Evolutionary conservation across 2,797 vertebrate species (phyloP).

Genomic region (Acropternis orthonyx): DNA sequence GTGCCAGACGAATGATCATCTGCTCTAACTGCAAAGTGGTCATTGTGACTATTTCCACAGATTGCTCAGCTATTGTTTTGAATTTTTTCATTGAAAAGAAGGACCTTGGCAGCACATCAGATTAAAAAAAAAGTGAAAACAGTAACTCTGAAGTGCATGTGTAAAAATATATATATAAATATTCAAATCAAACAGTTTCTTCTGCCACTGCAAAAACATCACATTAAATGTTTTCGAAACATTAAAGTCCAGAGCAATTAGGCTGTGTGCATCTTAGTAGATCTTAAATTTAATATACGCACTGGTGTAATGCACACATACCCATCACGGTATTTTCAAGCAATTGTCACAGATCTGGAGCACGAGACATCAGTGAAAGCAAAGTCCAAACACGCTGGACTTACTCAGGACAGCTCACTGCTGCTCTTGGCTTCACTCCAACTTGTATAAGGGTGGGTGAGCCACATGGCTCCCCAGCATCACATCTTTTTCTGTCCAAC

Average conservation of each 20-base stretch:
- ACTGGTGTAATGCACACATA: background rate
- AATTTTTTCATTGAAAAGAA: background rate
- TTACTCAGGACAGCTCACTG: background rate
- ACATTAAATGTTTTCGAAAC: background rate
- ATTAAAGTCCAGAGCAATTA: background rate
- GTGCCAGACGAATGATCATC: accelerated
- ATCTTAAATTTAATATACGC: background rate
- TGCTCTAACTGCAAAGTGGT: background rate
- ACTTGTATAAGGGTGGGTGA: too few relatives aligned
- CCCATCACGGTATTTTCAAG: background rate
- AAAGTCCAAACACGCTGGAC: accelerated
- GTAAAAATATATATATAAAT: background rate
- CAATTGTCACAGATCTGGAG: background rate
- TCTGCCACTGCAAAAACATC: background rate
- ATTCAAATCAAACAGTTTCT: background rate
- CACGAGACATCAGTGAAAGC: background rate
- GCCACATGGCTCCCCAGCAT: accelerated
- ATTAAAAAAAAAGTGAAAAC: background rate
- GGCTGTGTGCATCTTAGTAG: accelerated
- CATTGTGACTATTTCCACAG: background rate
- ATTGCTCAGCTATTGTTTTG: background rate
- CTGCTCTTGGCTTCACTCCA: background rate
- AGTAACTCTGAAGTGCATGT: background rate
- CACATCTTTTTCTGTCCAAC: background rate
- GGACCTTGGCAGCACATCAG: background rate